Evolutionary conservation across 2,113 vertebrate genomes (phyloP).

Genomic region (Peromyscus polionotus): DNA sequence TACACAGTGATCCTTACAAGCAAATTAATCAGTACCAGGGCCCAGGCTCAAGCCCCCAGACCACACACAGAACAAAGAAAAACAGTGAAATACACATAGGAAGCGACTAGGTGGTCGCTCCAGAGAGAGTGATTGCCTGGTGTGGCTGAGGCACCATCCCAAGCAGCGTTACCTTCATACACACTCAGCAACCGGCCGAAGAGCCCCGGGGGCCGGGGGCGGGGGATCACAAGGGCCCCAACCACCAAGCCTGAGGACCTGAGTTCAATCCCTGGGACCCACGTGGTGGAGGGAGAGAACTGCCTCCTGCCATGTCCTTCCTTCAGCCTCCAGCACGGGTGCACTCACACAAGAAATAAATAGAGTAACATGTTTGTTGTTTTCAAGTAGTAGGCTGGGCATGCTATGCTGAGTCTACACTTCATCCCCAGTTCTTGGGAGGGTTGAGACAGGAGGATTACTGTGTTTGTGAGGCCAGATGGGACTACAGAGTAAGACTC

Average conservation of each 20-base stretch:
- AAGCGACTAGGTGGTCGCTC: neutral
- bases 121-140: neutral
- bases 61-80: neutral
- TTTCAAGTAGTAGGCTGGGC: neutral
- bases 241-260: neutral
- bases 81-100: neutral
- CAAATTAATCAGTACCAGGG: neutral
- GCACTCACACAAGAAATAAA: neutral
- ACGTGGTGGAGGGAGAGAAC: neutral
- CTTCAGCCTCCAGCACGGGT: neutral
- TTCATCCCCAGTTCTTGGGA: neutral
- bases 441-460: neutral
- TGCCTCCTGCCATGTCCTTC: neutral
- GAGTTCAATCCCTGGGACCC: too few relatives aligned
- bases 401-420: neutral
- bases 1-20: neutral
- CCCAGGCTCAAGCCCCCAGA: neutral
- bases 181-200: neutral
- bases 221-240: too few relatives aligned
- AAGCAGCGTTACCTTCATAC: neutral
- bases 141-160: neutral
- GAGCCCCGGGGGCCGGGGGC: neutral
- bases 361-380: too few relatives aligned
- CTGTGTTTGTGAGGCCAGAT: neutral
- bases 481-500: neutral